Conservation (phyloP, 37 sponge, comb jelly and placozoan species). For the Ianthella basta region DNA sequence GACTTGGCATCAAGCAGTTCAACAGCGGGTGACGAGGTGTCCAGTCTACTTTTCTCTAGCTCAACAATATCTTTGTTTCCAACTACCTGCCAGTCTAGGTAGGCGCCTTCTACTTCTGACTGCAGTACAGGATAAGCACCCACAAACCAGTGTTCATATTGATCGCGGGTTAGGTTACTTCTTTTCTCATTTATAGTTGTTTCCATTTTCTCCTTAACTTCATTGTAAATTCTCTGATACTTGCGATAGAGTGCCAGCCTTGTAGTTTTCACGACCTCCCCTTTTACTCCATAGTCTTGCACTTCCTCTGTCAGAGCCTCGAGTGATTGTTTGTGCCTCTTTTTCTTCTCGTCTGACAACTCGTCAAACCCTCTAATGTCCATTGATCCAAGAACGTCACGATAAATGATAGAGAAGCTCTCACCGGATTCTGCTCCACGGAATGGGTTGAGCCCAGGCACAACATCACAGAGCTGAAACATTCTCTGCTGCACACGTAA, state of each 20-base stretch:
- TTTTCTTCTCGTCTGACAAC: conserved; percentile 7
- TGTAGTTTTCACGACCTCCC: not conserved
- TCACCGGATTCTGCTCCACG: conserved; percentile 55
- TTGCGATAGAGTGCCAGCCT: conserved; percentile 40
- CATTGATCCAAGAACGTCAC: conserved; percentile 32
- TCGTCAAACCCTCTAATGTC: conserved; percentile 30
- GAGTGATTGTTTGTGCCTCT: conserved; percentile 2
- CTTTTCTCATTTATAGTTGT: conserved; percentile 13
- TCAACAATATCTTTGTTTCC: conserved; percentile 44
- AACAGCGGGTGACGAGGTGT: conserved; percentile 1
- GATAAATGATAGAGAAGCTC: conserved; percentile 49
- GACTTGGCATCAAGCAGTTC: conserved; percentile 34
- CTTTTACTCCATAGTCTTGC: conserved; percentile 30
- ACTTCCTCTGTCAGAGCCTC: conserved; percentile 12
- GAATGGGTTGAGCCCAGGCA: conserved; percentile 50
- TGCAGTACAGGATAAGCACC: not conserved
- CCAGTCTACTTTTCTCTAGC: not conserved
- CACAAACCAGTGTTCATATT: conserved; percentile 35
- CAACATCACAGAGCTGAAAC: conserved; percentile 59
- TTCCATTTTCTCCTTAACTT: conserved; percentile 9
- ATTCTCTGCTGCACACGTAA: conserved; percentile 62
- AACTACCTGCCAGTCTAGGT: conserved; percentile 40
- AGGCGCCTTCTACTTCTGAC: conserved; percentile 5
- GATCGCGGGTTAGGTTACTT: not conserved
- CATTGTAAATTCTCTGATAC: conserved; percentile 45